These are phyloP conservation scores for Premnoplex brunnescens DNA, from an alignment of 2,797 vertebrate genomes.

Conservation along the genomic window DNA sequence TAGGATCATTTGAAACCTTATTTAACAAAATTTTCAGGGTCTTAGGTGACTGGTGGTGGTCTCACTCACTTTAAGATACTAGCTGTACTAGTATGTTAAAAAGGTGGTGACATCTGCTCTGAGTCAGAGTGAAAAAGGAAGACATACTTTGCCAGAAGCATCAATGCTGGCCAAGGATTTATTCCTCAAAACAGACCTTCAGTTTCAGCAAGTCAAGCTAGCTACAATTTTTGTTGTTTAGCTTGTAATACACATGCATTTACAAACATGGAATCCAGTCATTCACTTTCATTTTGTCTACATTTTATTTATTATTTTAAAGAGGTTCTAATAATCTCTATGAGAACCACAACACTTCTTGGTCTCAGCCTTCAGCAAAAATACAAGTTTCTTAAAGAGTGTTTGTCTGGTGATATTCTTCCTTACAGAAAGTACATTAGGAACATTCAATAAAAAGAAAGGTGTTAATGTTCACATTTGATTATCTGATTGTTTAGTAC, in stretches of 20 bases:
- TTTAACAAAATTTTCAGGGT: neutral
- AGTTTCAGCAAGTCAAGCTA: neutral
- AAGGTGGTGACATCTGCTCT: neutral
- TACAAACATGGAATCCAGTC: neutral
- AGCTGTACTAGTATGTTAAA: neutral
- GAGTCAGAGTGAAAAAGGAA: neutral
- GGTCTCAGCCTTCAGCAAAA: neutral
- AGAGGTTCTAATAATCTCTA: neutral
- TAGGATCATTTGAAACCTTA: neutral
- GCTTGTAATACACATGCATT: neutral
- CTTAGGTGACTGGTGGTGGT: neutral
- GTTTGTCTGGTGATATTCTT: neutral
- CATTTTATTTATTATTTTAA: neutral
- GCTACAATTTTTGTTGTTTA: neutral
- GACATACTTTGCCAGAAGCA: neutral
- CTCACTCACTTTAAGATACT: neutral
- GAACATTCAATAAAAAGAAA: neutral
- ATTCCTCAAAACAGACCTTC: neutral
- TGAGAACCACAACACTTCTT: neutral
- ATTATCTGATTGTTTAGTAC: neutral
- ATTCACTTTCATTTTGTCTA: neutral
- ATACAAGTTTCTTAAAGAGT: neutral
- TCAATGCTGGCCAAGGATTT: neutral
- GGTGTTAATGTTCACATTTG: neutral
- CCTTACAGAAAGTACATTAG: neutral